A percentile compares a stretch with the other conserved stretches of the same genome.
phyloP scores from a whole-genome alignment of 1,140 invertebrate genomes.

The Lepidotrigona ventralis region DNA sequence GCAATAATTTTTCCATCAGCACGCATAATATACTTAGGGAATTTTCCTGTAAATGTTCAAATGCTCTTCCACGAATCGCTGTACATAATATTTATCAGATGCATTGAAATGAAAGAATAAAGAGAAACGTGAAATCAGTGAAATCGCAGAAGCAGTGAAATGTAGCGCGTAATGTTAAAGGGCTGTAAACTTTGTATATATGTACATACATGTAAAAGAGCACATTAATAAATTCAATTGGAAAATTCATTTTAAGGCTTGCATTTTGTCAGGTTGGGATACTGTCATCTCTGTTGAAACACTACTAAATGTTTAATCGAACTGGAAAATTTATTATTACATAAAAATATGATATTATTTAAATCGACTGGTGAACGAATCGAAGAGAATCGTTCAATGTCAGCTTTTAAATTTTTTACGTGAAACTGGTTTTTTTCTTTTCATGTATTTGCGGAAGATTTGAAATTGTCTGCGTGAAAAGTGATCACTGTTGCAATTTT shows the following conservation, averaged over 20 bases:
- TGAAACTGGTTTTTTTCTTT: too few species aligned
- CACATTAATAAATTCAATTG: conserved; percentile 32
- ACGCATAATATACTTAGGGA: background rate
- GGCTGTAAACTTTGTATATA: conserved; percentile 35
- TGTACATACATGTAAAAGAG: conserved; percentile 23
- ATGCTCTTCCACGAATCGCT: background rate
- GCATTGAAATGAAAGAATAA: background rate
- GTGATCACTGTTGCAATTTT: too few species aligned
- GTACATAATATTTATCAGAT: background rate
- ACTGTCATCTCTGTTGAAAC: conserved; percentile 1
- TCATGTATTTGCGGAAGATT: too few species aligned
- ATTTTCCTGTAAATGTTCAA: background rate
- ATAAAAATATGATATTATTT: background rate
- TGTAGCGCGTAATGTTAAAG: background rate
- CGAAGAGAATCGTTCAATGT: too few species aligned
- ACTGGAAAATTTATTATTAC: background rate
- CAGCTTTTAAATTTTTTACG: too few species aligned
- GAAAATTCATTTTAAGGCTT: conserved; percentile 14
- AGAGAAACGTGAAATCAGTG: background rate
- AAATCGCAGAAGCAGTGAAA: conserved; percentile 19
- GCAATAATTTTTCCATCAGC: too few species aligned
- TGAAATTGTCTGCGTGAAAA: too few species aligned
- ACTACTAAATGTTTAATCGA: too few species aligned
- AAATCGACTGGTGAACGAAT: too few species aligned
- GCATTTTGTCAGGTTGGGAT: background rate